Base-by-base conservation (phyloP, 2,888 invertebrate species). In the Acleris laterana region DNA sequence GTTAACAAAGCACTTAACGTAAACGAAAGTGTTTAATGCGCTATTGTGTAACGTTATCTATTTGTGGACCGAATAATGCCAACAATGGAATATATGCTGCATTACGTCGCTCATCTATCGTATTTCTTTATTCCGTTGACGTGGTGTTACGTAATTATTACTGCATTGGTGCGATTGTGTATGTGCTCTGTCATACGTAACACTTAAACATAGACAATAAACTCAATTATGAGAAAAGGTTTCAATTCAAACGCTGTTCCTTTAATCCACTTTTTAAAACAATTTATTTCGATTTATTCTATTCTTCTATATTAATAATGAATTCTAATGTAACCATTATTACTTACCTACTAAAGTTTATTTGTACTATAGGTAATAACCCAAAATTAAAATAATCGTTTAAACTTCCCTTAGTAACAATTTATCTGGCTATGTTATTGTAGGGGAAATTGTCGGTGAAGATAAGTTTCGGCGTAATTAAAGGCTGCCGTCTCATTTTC, bases 11-110 rank as follows among this genome's bases (percentile, higher is more conserved):
- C 77, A 81, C 84, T 88, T 88, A 88, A 88, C 83, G 74, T 68
- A 77, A 78, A 84, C 70, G 85, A 86, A 89, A 89, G 88, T 84
- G 82, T 80, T 82, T 78, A 82, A 83, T 84, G 82, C 77, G 57
- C 68, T 79, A 78, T 89, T 89, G 78, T 77, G 83, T 77, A 88
- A 88, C 71, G 53, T 60, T 60, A 73, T 69, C 71, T 78, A 78
- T 80, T 77, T 80, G 75, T 78, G 75, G 72, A 74, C 73, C 75
- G 77, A 75, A 81, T 80, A 80, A 81, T 77, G 80, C 81, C 77
- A 80, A 81, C 83, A 81, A 75, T 74, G 76, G 80, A 70, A 65
- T 65, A 65, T 65, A 60, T 60, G 60, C 50, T 73, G 68, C 70
- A 69, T 76, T 82, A 80, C 77, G 79, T 81, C 75, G 69, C 70